Base-by-base conservation (phyloP, 2,113 vertebrate species). In the Rhabdomys dilectus region DNA sequence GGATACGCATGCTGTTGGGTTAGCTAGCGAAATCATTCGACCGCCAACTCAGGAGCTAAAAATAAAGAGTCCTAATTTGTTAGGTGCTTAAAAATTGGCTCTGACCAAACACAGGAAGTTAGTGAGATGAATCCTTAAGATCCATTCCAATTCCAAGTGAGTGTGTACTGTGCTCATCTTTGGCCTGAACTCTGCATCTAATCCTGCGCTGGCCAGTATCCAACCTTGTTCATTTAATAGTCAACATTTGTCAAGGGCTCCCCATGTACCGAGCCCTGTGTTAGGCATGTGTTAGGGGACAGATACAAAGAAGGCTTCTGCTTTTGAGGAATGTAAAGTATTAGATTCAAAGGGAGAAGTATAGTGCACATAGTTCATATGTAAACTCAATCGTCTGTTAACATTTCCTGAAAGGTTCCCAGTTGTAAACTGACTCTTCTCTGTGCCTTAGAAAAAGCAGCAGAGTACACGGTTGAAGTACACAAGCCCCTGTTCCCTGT, bases 151-250 rank as follows among this genome's bases (percentile, higher is more conserved):
- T 56, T 78, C 42, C n/a, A 84, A 84, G 77, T n/a, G 84, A 95
- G 80, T 36, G 51, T 84, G 80, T 73, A 75, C 51, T 56, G 51
- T 89, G 60, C 53, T 91, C 68, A 88, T 91, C 75, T 93, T 88
- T 91, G 62, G 73, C 56, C 42, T 84, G 29, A 89, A 93, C 68
- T 48, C 26, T 80, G 42, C 29, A 89, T 93, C 93, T 84, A 91
- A 94, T 88, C 60, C 84, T 97, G 39, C 5, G 66, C 7, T 96
- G 88, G 80, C 77, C 24, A 16, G 31, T 45, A 11, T 96, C 81
- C 96, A 98, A 58, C 53, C 62, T 94, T 39, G 75, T 91, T 86
- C 45, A 93, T 34, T 96, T 87, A 94, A 94, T 45, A 95, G 87
- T 34, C 16, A 68, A 39, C 16, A 70, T 62, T 70, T 96, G 48